Conservation (phyloP, 2,797 vertebrate species). For the Microctenopoma steveboyesi region DNA sequence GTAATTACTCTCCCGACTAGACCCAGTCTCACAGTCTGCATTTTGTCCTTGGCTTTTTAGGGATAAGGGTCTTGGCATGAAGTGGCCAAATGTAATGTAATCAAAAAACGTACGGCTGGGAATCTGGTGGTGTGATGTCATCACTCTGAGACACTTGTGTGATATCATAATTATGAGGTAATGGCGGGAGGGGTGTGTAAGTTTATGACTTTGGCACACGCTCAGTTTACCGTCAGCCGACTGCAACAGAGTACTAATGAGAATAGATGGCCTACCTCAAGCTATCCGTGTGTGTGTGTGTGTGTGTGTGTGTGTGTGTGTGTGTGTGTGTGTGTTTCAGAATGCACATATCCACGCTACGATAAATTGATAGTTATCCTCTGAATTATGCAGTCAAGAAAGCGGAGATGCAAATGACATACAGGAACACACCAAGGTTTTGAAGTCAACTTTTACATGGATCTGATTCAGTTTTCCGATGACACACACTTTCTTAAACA, state of each 20-base stretch:
- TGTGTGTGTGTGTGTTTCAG: constrained; percentile 15
- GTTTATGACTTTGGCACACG: constrained; percentile 82
- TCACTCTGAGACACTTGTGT: constrained; percentile 79
- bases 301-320: constrained; percentile 18
- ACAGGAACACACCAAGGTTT: constrained; percentile 39
- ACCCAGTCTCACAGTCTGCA: constrained; percentile 46
- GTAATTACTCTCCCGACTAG: constrained; percentile 61
- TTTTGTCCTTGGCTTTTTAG: constrained; percentile 72
- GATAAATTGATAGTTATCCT: constrained; percentile 63
- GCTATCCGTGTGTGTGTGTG: constrained; percentile 48
- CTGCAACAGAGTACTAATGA: constrained; percentile 78
- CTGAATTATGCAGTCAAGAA: constrained; percentile 48
- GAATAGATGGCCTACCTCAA: constrained; percentile 74
- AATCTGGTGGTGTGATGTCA: constrained; percentile 79
- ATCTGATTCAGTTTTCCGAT: constrained; percentile 53
- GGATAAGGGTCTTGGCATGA: constrained; percentile 62
- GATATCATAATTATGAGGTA: constrained; percentile 83
- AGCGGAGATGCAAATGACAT: constrained; percentile 48
- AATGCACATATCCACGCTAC: constrained; percentile 37
- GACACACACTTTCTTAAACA: constrained; percentile 47
- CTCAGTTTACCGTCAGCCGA: constrained; percentile 71
- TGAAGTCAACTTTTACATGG: constrained; percentile 27
- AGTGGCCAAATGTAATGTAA: constrained; percentile 63
- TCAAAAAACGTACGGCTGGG: constrained; percentile 65
- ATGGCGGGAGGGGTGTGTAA: constrained; percentile 75